These are phyloP conservation scores for Euzophera pinguis DNA, from an alignment of 2,888 invertebrate genomes.

Conservation along the genomic window DNA sequence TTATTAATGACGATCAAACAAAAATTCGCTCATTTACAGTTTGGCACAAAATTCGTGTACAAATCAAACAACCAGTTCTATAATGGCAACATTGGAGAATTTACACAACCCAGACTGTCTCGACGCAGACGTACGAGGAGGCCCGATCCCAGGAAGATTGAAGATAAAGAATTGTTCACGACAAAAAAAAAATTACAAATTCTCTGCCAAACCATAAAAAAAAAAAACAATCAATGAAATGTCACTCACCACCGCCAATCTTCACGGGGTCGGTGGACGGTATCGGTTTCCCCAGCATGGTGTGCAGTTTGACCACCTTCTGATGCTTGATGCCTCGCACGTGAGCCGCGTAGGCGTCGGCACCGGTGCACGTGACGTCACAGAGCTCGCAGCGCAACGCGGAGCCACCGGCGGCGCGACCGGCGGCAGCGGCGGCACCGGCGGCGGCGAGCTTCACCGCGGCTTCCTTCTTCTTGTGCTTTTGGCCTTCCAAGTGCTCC, in stretches of 20 bases:
- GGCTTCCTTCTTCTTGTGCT: constrained; percentile 98
- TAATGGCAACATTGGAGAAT: too few species aligned
- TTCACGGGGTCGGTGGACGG: constrained; percentile 97
- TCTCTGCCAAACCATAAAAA: not conserved
- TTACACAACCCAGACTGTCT: too few species aligned
- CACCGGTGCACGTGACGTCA: constrained; percentile 98
- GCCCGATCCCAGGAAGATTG: too few species aligned
- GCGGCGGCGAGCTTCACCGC: constrained; percentile 82
- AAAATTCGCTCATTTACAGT: too few species aligned
- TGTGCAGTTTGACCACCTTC: constrained; percentile 97
- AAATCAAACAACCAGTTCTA: too few species aligned
- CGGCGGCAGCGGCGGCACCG: constrained; percentile 59
- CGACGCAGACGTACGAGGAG: too few species aligned
- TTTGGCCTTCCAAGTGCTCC: constrained; percentile 98
- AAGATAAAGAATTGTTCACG: too few species aligned
- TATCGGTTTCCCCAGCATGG: constrained; percentile 98
- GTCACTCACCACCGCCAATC: constrained; percentile 67
- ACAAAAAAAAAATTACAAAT: too few species aligned
- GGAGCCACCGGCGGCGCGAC: constrained; percentile 57
- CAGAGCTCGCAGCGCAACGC: constrained; percentile 96
- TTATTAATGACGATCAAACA: too few species aligned
- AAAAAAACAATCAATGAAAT: not conserved
- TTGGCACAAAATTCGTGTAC: too few species aligned
- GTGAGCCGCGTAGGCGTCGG: constrained; percentile 99
- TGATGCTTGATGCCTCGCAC: constrained; percentile 99